Evolutionary conservation across 2,113 vertebrate species (phyloP).

Genomic region (Trachemys scripta): DNA sequence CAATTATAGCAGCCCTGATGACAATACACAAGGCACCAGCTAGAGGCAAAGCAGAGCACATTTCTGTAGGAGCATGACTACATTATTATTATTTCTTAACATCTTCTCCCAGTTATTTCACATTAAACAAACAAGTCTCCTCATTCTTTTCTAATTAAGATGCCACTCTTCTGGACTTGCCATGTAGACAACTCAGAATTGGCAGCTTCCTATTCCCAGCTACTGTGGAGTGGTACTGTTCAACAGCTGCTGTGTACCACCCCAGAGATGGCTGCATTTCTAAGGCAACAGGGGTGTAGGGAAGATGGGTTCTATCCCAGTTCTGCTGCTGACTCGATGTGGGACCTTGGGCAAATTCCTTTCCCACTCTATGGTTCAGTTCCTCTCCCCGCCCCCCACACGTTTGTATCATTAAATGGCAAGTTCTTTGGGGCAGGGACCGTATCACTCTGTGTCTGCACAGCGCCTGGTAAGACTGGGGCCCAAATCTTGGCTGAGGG

Average conservation of each 20-base stretch:
- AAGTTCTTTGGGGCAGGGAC: neutral
- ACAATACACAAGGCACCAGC: neutral
- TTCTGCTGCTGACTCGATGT: neutral
- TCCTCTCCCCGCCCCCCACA: neutral
- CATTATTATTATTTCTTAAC: neutral
- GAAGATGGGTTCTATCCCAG: neutral
- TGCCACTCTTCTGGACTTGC: neutral
- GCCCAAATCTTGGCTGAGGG: neutral
- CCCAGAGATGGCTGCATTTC: neutral
- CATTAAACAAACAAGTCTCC: neutral
- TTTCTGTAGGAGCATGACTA: neutral
- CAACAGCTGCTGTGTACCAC: neutral
- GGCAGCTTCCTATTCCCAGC: neutral
- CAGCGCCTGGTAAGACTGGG: neutral
- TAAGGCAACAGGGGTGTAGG: neutral
- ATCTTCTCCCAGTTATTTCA: neutral
- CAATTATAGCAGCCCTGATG: neutral
- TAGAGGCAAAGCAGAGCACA: neutral
- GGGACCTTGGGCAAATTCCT: neutral
- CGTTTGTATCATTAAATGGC: neutral
- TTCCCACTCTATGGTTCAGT: neutral
- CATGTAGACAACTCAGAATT: neutral
- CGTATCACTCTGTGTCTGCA: neutral
- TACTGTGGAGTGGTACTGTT: neutral
- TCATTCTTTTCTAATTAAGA: neutral